Conservation (phyloP, 2,113 vertebrate genomes). For the Poeciliopsis turrubarensis region DNA sequence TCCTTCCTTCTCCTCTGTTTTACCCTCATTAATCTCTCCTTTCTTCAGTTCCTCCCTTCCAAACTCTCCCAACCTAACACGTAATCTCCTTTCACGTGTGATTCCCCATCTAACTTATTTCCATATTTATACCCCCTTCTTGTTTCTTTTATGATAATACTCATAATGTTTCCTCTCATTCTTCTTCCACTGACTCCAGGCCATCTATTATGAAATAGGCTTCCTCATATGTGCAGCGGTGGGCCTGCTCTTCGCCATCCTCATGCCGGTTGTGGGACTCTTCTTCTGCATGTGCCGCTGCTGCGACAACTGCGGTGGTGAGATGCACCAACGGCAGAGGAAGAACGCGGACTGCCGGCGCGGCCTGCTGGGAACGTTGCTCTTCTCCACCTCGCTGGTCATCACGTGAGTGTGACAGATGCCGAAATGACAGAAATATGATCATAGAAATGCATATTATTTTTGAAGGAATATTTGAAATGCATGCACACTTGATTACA, state of each 20-base stretch:
- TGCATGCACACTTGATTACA: neutral
- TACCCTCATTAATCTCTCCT: conserved; percentile 26
- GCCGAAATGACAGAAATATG: conserved; percentile 6
- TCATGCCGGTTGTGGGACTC: conserved; percentile 88
- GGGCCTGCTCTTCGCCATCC: conserved; percentile 87
- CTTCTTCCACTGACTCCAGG: conserved; percentile 73
- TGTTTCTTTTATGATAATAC: conserved; percentile 7
- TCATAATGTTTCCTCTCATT: conserved; percentile 17
- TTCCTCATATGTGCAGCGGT: conserved; percentile 84
- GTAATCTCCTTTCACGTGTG: conserved; percentile 5
- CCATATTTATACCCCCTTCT: neutral
- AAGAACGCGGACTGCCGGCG: conserved; percentile 89
- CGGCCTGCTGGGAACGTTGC: conserved; percentile 77
- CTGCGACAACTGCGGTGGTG: conserved; percentile 96
- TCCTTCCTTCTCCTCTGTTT: conserved; percentile 15
- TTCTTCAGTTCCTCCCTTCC: conserved; percentile 26
- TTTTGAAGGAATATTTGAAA: neutral
- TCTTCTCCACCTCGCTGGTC: conserved; percentile 85
- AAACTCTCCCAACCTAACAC: conserved; percentile 3
- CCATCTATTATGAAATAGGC: conserved; percentile 90
- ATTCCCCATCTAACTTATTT: neutral
- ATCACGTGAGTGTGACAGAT: conserved; percentile 87
- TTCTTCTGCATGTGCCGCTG: conserved; percentile 96
- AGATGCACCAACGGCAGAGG: conserved; percentile 97
- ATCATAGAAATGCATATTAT: neutral